These are phyloP conservation scores for Saturnia japonica DNA, from an alignment of 2,888 invertebrate species.

Conservation along the genomic window DNA sequence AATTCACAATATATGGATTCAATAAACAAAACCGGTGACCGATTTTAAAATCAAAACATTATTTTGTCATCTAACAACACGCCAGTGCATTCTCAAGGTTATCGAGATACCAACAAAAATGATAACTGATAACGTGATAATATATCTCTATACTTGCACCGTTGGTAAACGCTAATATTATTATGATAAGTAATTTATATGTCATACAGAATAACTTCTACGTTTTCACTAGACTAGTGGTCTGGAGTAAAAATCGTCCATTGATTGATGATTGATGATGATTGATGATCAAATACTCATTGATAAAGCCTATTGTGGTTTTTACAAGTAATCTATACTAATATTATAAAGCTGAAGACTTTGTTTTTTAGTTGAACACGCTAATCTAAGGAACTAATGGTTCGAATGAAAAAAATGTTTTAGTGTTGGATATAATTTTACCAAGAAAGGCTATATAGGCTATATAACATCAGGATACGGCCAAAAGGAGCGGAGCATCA, in stretches of 20 bases:
- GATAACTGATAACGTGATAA: conserved; percentile 46
- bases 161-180: conserved; percentile 35
- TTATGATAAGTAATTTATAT: conserved; percentile 31
- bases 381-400: no score
- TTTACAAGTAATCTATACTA: no score
- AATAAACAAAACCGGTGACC: conserved; percentile 9
- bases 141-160: conserved; percentile 39
- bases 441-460: no score
- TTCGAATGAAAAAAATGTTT: no score
- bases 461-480: no score
- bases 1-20: not conserved
- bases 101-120: conserved; percentile 54
- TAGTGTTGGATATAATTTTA: no score
- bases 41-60: conserved; percentile 33
- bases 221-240: not conserved
- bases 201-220: conserved; percentile 21
- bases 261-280: no score
- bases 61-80: conserved; percentile 28
- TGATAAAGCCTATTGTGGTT: no score
- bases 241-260: not conserved
- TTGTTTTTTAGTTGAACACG: no score
- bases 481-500: no score
- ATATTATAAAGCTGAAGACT: no score
- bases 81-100: conserved; percentile 51
- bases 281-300: no score